Evolutionary conservation across 2,888 invertebrate genomes (phyloP), one percentile per base, ranked within the genome.

Genomic region (Buathra laborator): DNA sequence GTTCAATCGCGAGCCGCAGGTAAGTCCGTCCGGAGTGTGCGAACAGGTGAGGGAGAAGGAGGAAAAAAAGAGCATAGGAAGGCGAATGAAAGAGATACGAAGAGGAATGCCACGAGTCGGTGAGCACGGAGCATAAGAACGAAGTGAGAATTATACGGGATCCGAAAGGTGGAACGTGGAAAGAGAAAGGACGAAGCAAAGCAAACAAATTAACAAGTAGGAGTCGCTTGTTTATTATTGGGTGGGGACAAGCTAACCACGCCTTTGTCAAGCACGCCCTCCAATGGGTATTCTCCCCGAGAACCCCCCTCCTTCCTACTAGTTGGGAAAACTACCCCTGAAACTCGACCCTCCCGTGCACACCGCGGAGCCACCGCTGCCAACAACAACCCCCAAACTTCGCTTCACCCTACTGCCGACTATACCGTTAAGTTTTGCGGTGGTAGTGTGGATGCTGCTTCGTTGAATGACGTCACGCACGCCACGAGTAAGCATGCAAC

Each of bases 191-290:
- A 44, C 56, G 62, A 66, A 19, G 88, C 89, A 92, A 92, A 92
- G 91, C 92, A 93, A 93, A 92, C 92, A 93, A 93, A 93, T 93
- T 93, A 93, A 93, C 90, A 88, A 88, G 91, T 90, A 89, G 88
- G 90, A 89, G 91, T 90, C 86, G 91, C 91, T 92, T 93, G 93
- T 93, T 93, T 93, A 93, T 93, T 92, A 91, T 92, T 93, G 93
- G 93, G 91, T 92, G 93, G 93, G 91, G 89, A 91, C 90, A 89
- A 87, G 88, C 83, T 89, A 91, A 92, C 93, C 92, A 93, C 93
- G 93, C 93, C 93, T 93, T 91, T 91, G 91, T 92, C 91, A 91
- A 92, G 91, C 88, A 90, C 89, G 90, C 90, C 91, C 91, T 90
- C 93, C 93, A 92, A 93, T 92, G 87, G 32, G 88, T 87, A 24